Evolutionary conservation across 2,113 vertebrate genomes (phyloP).

Genomic region (Crotalus tigris): DNA sequence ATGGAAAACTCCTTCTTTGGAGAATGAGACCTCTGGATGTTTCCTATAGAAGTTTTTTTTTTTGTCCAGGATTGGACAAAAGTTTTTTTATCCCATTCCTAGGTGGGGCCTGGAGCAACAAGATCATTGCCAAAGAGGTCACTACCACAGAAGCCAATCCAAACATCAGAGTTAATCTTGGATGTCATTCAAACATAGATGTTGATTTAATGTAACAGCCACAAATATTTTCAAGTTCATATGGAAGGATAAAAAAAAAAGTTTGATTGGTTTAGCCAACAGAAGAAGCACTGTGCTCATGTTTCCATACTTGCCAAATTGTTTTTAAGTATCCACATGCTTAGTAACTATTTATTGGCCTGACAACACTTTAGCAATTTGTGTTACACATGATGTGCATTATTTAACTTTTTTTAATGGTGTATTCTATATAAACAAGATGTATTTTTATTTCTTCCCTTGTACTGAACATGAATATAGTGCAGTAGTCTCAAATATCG

Average conservation of each 20-base stretch:
- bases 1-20: not conserved
- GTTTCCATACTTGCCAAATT: not conserved
- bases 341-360: not conserved
- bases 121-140: not conserved
- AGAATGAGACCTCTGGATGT: not conserved
- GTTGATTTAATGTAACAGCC: not conserved
- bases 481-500: not conserved
- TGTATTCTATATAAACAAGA: not conserved
- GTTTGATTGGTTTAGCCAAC: not conserved
- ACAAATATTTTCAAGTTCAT: not conserved
- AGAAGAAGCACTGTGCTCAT: not conserved
- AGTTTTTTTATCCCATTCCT: not conserved
- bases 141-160: not conserved
- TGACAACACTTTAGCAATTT: not conserved
- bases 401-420: not conserved
- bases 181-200: not conserved
- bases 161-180: not conserved
- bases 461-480: not conserved
- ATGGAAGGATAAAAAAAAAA: not conserved
- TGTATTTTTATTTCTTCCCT: not conserved
- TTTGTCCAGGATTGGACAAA: not conserved
- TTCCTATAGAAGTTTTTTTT: not conserved
- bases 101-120: not conserved
- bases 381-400: not conserved
- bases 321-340: not conserved